Evolutionary conservation across 2,888 invertebrate species (phyloP), one percentile per base, ranked within the genome.

Genomic region (Malthinus seriepunctatus): DNA sequence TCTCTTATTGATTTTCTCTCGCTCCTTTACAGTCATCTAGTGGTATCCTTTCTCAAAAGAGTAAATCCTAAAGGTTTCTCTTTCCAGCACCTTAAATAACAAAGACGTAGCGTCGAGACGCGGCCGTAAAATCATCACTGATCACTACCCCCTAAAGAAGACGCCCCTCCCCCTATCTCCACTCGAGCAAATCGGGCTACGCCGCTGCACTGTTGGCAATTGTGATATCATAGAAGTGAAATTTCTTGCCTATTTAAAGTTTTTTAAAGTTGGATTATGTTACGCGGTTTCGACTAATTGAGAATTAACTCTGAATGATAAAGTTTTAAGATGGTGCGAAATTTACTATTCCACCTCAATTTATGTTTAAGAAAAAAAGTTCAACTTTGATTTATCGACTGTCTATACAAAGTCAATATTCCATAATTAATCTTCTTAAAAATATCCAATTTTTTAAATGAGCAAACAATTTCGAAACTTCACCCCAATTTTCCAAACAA

Each of bases 1-100:
- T 78, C 77, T 75, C 76, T 78, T 78, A 78, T 79, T 78, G 78
- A 78, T 79, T 78, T 79, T 78, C 77, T 73, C 73, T 72, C 69
- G 71, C 68, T 71, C 72, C 67, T 69, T 70, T 67, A 68, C 71
- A 66, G 65, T 70, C 70, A 69, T 67, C 67, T 64, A 66, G 67
- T 56, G 60, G 58, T 67, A 67, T 65, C 69, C 67, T 67, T 67
- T 70, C 56, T 56, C 44, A 23, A 54, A 59, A 50, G 58, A 57
- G 42, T 48, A 51, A 60, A 57, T 51, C 62, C 61, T 56, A 49
- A 54, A 39, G 61, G 45, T 58, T 42, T 60, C 60, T 63, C 63
- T 67, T 63, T 63, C 67, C 59, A 61, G 59, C 63, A 44, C 64
- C 63, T 64, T 65, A 65, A 63, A 56, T 63, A 67, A 68, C 65